Evolutionary conservation across 2,113 vertebrate species (phyloP), one percentile per base, ranked within the genome.

Genomic region (rabbit (Oryctolagus cuniculus)): DNA sequence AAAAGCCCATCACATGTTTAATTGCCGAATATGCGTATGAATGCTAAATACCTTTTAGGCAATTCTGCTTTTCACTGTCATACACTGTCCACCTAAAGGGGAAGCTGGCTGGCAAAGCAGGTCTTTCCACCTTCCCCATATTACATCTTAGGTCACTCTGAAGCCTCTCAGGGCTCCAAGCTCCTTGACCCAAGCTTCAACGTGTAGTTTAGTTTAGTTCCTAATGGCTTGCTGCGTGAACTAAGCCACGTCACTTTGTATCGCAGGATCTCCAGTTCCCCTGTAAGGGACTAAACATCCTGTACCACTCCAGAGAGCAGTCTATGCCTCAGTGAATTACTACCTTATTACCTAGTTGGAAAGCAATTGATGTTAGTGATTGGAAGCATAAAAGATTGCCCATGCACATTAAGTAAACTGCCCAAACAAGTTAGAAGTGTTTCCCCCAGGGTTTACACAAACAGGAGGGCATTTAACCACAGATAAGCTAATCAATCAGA

Each of bases 361-460:
- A 96, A 94, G 36, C 67, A 95, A 89, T 88, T 91, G 93, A 94
- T 93, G 58, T 38, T 61, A 87, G 49, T 86, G 85, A 94, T 78
- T 84, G 44, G 90, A 95, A 95, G 80, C 67, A 89, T 87, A 80
- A 95, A 96, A 94, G 75, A 90, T 96, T 55, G 77, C 53, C 79
- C 93, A 64, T 70, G 85, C 72, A 87, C 72, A 85, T 89, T 91
- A 95, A 96, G 91, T 80, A 95, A 96, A 90, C 88, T 95, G n/a
- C 85, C 27, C 72, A 89, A 94, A 87, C 36, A 80, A 73, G 49
- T 80, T 88, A 74, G 67, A 25, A 87, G 36, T 80, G 38, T 90
- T 87, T 97, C 38, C 89, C 31, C 51, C 44, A 44, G 90, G n/a
- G 77, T 3, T 89, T 49, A 81, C 10, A 85, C 69, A 88, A 91